Percentiles rank a stretch among this genome's conserved stretches.
Conservation (phyloP, 2,888 invertebrate genomes). For the Hirtodrosophila confusa region DNA sequence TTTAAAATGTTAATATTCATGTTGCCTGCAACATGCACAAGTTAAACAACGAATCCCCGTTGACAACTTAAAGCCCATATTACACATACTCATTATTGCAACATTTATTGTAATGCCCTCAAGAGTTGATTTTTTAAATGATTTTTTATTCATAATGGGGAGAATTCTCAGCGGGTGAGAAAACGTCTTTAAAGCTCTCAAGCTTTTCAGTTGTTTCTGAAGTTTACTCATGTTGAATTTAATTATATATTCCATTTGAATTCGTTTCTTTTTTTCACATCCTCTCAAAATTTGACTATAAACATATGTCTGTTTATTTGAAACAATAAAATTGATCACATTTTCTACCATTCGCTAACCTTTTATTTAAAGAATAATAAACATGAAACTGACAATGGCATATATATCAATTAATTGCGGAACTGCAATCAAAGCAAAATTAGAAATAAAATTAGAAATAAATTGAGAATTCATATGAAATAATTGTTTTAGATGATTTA, state of each 20-base stretch:
- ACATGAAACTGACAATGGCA: not conserved
- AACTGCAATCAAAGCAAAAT: no score
- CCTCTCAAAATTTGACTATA: no score
- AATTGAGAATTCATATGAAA: no score
- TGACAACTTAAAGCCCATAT: conserved; percentile 55
- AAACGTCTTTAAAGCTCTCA: conserved; percentile 30
- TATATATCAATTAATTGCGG: no score
- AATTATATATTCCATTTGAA: conserved; percentile 9
- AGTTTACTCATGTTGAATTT: conserved; percentile 25
- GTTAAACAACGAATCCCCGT: conserved; percentile 39
- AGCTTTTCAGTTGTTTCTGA: conserved; percentile 40
- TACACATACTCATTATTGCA: conserved; percentile 36
- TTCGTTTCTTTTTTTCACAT: not conserved
- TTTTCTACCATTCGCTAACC: no score
- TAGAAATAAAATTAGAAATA: no score
- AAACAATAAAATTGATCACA: no score
- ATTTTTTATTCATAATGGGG: conserved; percentile 25
- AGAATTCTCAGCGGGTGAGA: not conserved
- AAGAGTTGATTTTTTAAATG: conserved; percentile 27
- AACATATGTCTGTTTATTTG: no score
- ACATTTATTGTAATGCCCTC: conserved; percentile 28
- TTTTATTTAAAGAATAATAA: not conserved
- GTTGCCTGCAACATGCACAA: conserved; percentile 39
- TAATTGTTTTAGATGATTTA: no score
- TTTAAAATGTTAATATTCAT: conserved; percentile 53